Conservation (phyloP, 30 jellyfish, hydroid and myxozoan genomes). For the Phacellophora camtschatica region DNA sequence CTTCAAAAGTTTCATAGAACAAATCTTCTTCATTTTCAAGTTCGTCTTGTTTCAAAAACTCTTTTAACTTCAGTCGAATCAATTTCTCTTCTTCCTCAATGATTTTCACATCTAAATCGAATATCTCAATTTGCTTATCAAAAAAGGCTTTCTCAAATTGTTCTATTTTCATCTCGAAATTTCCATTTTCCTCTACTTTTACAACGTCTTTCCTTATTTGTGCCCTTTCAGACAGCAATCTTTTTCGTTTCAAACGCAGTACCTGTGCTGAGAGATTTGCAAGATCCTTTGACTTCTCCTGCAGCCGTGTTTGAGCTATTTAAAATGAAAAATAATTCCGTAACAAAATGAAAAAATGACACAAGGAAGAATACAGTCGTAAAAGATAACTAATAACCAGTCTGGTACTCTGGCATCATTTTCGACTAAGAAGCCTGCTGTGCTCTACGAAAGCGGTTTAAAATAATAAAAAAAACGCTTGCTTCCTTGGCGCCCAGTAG, state of each 20-base stretch:
- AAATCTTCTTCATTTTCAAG: slow-evolving; percentile 16
- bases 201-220: slow-evolving; percentile 29
- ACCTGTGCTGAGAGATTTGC: slow-evolving; percentile 40
- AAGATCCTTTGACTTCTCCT: slow-evolving; percentile 14
- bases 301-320: slow-evolving; percentile 51
- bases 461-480: too few species aligned
- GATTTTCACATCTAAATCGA: slow-evolving; percentile 47
- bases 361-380: too few species aligned
- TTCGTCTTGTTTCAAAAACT: slow-evolving; percentile 17
- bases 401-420: too few species aligned
- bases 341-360: slow-evolving; percentile 19
- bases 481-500: too few species aligned
- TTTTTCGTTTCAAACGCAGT: slow-evolving; percentile 29
- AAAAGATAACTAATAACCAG: too few species aligned
- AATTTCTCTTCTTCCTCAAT: slow-evolving; percentile 66
- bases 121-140: slow-evolving; percentile 58
- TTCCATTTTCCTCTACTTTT: slow-evolving; percentile 47
- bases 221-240: slow-evolving; percentile 26
- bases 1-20: slow-evolving; percentile 23
- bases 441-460: too few species aligned
- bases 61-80: slow-evolving; percentile 34
- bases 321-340: slow-evolving; percentile 28
- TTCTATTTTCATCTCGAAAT: slow-evolving; percentile 36
- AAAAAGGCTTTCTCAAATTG: slow-evolving; percentile 57
- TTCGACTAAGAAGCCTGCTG: too few species aligned